Evolutionary conservation across 2,888 invertebrate species (phyloP).

Genomic region (Ophion slaviceki): DNA sequence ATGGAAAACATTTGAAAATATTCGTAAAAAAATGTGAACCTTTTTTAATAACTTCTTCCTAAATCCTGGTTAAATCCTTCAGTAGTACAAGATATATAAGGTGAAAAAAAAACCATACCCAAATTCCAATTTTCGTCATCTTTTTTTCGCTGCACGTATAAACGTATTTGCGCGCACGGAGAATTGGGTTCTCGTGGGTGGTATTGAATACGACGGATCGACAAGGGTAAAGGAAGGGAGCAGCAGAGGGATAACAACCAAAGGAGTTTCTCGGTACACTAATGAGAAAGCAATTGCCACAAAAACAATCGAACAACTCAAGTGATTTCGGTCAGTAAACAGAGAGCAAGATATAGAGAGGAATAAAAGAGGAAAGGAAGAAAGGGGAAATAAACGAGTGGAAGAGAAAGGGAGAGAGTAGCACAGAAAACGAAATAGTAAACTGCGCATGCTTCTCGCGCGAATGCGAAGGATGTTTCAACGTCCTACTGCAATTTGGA

Average conservation of each 20-base stretch:
- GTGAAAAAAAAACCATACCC: background rate
- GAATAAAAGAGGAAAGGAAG: background rate
- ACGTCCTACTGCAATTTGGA: slow-evolving; percentile 56
- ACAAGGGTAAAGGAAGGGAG: background rate
- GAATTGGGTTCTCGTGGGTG: slow-evolving; percentile 37
- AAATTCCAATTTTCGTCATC: slow-evolving; percentile 11
- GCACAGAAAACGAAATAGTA: slow-evolving; percentile 6
- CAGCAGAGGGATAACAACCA: slow-evolving; percentile 31
- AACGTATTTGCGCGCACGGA: slow-evolving; percentile 24
- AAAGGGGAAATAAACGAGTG: background rate
- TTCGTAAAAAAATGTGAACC: no score
- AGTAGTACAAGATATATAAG: no score
- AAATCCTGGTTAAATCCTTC: no score
- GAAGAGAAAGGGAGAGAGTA: slow-evolving; percentile 5
- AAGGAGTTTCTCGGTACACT: slow-evolving; percentile 68
- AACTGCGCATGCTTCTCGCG: slow-evolving; percentile 61
- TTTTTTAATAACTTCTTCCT: no score
- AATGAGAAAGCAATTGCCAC: slow-evolving; percentile 75
- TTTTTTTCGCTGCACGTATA: slow-evolving; percentile 2
- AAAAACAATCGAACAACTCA: slow-evolving; percentile 76
- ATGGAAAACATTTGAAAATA: no score
- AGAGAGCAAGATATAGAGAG: slow-evolving; percentile 21
- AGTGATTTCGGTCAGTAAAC: slow-evolving; percentile 60
- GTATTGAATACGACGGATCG: slow-evolving; percentile 1
- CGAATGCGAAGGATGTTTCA: slow-evolving; percentile 58